Percentiles rank a stretch among this genome's conserved stretches.
phyloP scores from a whole-genome alignment of 2,888 invertebrate genomes.

The Coelinius sp. region DNA sequence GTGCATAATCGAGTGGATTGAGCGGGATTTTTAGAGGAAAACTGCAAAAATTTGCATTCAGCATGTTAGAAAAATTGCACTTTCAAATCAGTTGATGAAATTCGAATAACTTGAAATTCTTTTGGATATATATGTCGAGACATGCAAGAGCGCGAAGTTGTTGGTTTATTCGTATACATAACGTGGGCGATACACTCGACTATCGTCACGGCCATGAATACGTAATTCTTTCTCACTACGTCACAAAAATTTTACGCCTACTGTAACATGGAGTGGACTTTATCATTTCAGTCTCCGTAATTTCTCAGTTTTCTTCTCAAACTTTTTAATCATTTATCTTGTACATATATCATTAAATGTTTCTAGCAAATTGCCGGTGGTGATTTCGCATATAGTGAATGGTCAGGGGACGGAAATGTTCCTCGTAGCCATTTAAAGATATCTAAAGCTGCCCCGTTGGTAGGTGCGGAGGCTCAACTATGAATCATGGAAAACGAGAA shows the following conservation, averaged over 20 bases:
- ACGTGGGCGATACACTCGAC: constrained; percentile 46
- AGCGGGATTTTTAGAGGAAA: not conserved
- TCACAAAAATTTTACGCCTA: constrained; percentile 38
- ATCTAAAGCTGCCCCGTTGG: constrained; percentile 15
- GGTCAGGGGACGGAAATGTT: not conserved
- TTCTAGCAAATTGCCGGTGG: not conserved
- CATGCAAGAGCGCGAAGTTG: constrained; percentile 42
- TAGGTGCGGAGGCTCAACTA: constrained; percentile 26
- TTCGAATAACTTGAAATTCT: not conserved
- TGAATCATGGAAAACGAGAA: constrained; percentile 32
- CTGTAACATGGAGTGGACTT: constrained; percentile 25
- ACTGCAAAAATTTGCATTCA: not conserved
- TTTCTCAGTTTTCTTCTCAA: constrained; percentile 4
- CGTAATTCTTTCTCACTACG: constrained; percentile 35
- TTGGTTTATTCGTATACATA: constrained; percentile 48
- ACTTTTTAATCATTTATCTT: constrained; percentile 5
- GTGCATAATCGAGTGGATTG: not conserved
- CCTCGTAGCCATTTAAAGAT: constrained; percentile 38
- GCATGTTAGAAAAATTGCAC: not conserved
- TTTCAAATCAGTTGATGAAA: not conserved
- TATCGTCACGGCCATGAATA: constrained; percentile 45
- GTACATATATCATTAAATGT: constrained; percentile 4
- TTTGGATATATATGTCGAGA: not conserved
- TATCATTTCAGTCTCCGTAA: constrained; percentile 5
- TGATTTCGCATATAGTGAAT: not conserved